Conservation (phyloP, 2,113 vertebrate genomes). For the Alethe diademata region DNA sequence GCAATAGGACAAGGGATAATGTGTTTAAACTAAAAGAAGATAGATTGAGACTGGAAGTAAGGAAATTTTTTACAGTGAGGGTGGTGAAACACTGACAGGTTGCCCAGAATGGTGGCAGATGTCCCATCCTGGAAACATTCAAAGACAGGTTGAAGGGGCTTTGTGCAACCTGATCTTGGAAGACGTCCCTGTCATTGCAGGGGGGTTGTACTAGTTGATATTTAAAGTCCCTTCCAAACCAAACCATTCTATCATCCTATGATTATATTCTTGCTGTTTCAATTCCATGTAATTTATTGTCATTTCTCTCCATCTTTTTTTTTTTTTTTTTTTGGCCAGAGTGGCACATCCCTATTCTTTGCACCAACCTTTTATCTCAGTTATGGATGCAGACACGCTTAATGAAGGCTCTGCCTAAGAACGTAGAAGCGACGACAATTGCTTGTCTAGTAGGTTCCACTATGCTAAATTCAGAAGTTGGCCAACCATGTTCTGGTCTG, state of each 20-base stretch:
- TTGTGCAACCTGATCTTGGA: neutral
- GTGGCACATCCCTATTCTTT: neutral
- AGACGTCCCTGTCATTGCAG: too few relatives aligned
- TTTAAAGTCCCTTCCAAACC: neutral
- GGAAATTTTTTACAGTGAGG: neutral
- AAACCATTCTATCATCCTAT: neutral
- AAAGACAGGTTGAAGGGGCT: neutral
- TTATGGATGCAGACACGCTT: accelerated
- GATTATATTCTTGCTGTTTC: neutral
- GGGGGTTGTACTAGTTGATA: neutral
- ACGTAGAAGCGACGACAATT: neutral
- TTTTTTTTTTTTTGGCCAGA: neutral
- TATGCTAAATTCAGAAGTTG: neutral
- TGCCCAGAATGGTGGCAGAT: neutral
- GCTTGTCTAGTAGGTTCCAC: neutral
- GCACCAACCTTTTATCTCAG: neutral
- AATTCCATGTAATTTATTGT: neutral
- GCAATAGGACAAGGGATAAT: neutral
- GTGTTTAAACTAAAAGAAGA: neutral
- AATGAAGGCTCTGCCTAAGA: neutral
- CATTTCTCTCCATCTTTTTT: neutral
- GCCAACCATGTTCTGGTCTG: neutral
- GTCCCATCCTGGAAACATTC: neutral
- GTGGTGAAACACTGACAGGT: neutral
- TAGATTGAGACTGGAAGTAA: neutral